A percentile compares a stretch with the other conserved stretches of the same genome.
phyloP scores from a whole-genome alignment of 2,797 vertebrate species.

The Pipistrellus pygmaeus region DNA sequence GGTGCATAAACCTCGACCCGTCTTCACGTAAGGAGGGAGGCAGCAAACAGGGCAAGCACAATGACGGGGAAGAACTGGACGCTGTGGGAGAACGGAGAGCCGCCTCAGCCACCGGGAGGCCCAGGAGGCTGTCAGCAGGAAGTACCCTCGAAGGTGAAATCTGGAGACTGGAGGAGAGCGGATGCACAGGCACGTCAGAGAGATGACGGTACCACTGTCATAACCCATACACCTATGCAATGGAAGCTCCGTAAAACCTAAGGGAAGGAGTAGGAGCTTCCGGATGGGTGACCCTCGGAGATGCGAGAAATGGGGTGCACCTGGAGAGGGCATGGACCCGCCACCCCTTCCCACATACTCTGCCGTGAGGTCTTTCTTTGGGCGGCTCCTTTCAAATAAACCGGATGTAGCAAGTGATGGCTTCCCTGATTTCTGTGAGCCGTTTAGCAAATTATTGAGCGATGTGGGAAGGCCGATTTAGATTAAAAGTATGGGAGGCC shows the following conservation, averaged over 20 bases:
- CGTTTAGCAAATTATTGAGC: background rate
- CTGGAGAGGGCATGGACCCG: background rate
- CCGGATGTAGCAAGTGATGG: background rate
- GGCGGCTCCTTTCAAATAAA: background rate
- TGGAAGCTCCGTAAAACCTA: background rate
- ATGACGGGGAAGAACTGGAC: background rate
- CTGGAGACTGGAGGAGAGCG: slow-evolving; percentile 1
- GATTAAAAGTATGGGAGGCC: background rate
- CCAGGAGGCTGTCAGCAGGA: background rate
- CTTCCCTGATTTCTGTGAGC: background rate
- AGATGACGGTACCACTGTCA: background rate
- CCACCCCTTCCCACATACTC: background rate
- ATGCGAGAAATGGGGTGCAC: background rate
- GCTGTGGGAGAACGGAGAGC: background rate
- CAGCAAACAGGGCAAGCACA: background rate
- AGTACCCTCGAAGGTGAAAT: background rate
- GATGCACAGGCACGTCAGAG: background rate
- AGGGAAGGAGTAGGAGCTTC: background rate
- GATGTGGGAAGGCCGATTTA: background rate
- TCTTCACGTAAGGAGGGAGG: background rate
- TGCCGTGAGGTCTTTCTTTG: too few relatives aligned
- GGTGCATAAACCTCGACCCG: background rate
- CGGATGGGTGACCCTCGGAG: background rate
- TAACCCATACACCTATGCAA: background rate
- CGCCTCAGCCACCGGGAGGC: background rate